These are phyloP conservation scores for Emmelina monodactyla DNA, from an alignment of 2,888 invertebrate species.

Conservation along the genomic window DNA sequence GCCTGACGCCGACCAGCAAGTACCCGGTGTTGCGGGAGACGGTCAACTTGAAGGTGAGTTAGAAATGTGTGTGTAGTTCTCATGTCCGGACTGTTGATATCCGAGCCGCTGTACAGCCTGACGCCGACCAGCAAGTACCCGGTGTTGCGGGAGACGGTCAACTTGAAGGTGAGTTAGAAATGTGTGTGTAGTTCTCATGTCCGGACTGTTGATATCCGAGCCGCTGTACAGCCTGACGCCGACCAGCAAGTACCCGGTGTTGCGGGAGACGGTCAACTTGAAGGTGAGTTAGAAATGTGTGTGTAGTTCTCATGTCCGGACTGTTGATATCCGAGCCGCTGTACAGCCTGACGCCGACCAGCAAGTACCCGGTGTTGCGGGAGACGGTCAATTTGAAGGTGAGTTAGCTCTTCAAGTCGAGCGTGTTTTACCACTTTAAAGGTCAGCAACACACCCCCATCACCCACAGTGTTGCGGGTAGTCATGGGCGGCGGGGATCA, in stretches of 20 bases:
- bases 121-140: conserved; percentile 80
- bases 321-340: conserved; percentile 96
- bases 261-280: conserved; percentile 77
- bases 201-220: conserved; percentile 95
- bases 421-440: no score
- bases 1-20: conserved; percentile 79
- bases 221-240: conserved; percentile 89
- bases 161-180: conserved; percentile 75
- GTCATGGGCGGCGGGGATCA: no score
- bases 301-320: no score
- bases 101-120: conserved; percentile 93
- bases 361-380: conserved; percentile 79
- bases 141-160: conserved; percentile 75
- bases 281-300: conserved; percentile 73
- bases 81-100: conserved; percentile 95
- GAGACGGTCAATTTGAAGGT: conserved; percentile 83
- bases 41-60: conserved; percentile 74
- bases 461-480: no score
- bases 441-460: no score
- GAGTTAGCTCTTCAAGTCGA: no score
- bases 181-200: no score
- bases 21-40: conserved; percentile 79
- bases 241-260: conserved; percentile 79
- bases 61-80: no score
- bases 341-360: conserved; percentile 82